These are phyloP conservation scores for Sebastes flavidus DNA, from an alignment of 2,797 vertebrate genomes.

Conservation along the genomic window DNA sequence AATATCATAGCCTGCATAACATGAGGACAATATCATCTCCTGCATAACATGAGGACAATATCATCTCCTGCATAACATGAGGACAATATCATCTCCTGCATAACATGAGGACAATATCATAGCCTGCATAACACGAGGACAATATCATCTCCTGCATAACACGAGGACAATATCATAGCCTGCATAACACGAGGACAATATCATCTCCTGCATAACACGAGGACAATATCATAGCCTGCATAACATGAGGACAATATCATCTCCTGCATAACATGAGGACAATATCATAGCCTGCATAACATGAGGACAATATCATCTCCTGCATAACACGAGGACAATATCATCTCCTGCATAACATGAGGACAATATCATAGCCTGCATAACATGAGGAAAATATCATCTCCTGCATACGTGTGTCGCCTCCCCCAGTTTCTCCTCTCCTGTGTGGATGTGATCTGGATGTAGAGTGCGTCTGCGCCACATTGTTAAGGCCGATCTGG, in stretches of 20 bases:
- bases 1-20: too few relatives aligned
- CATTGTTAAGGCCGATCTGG: slow-evolving; percentile 82
- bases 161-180: neutral
- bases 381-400: slow-evolving; percentile 5
- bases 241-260: slow-evolving; percentile 5
- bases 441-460: slow-evolving; percentile 73
- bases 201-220: slow-evolving; percentile 14
- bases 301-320: neutral
- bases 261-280: slow-evolving; percentile 10
- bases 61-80: neutral
- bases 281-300: slow-evolving; percentile 23
- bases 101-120: too few relatives aligned
- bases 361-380: slow-evolving; percentile 13
- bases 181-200: neutral
- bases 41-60: neutral
- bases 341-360: slow-evolving; percentile 14
- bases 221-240: slow-evolving; percentile 14
- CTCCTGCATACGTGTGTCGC: slow-evolving; percentile 46
- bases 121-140: neutral
- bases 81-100: neutral
- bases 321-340: slow-evolving; percentile 11
- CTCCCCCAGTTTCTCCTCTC: slow-evolving; percentile 35
- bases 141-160: slow-evolving; percentile 23
- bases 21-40: too few relatives aligned
- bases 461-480: slow-evolving; percentile 76